A percentile compares a stretch with the other conserved stretches of the same genome.
These are phyloP conservation scores for Augiades crinisus DNA, from an alignment of 2,888 invertebrate species.

Conservation along the genomic window DNA sequence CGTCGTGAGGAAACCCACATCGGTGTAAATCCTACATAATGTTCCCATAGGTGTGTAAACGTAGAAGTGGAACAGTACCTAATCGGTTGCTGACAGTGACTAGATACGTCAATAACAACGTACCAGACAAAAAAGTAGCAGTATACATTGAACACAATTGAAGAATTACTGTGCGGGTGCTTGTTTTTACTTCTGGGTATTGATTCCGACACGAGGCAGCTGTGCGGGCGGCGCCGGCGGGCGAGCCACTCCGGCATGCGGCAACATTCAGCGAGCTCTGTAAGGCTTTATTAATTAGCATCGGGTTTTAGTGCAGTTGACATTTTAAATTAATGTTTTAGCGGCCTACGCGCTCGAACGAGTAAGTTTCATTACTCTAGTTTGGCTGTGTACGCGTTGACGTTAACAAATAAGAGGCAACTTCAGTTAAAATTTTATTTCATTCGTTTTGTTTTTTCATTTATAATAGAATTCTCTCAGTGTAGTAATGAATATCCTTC, in stretches of 20 bases:
- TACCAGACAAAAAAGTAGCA: too few relatives aligned
- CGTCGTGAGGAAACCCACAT: too few relatives aligned
- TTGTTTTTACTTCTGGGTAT: background rate
- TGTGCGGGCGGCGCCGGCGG: background rate
- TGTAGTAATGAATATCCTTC: background rate
- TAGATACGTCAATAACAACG: too few relatives aligned
- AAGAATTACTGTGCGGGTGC: too few relatives aligned
- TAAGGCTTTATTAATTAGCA: constrained; percentile 13
- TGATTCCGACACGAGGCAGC: background rate
- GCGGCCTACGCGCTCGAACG: background rate
- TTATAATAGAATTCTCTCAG: too few relatives aligned
- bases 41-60: too few relatives aligned
- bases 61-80: too few relatives aligned
- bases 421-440: too few relatives aligned
- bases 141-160: too few relatives aligned
- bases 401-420: background rate
- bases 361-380: background rate
- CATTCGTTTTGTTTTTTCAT: too few relatives aligned
- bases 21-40: too few relatives aligned
- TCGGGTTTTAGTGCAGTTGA: constrained; percentile 8
- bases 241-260: background rate
- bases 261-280: background rate
- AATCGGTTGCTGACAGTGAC: too few relatives aligned
- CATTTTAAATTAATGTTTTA: constrained; percentile 12
- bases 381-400: background rate